phyloP scores from a whole-genome alignment of 2,888 invertebrate genomes.

The Nasonia oneida region DNA sequence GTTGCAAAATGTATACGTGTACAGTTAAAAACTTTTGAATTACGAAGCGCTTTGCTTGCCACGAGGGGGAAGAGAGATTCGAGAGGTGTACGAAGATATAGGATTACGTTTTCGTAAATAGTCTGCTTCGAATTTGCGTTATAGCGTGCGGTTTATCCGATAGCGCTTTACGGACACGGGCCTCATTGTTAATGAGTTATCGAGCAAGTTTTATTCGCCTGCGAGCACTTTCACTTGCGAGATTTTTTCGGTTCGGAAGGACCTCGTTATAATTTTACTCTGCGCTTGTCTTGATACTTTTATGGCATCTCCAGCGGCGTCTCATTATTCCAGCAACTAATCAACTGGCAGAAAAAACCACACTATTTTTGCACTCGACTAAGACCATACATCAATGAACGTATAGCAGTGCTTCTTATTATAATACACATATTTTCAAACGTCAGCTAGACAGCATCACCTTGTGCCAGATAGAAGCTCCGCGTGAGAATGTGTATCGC shows the following conservation, averaged over 20 bases:
- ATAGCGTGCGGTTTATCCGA: not conserved
- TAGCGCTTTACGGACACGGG: not conserved
- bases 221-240: constrained; percentile 24
- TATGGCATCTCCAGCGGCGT: not conserved
- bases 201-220: not conserved
- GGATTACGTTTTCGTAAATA: not conserved
- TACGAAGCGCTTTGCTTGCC: not conserved
- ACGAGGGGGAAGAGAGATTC: not conserved
- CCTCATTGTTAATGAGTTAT: constrained; percentile 27
- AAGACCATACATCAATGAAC: constrained; percentile 15
- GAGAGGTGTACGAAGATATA: not conserved
- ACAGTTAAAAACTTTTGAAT: constrained; percentile 22
- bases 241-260: not conserved
- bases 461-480: constrained; percentile 42
- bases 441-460: constrained; percentile 6
- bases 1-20: constrained; percentile 18
- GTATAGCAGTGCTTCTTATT: not conserved
- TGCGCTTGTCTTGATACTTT: not conserved
- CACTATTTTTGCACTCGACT: not conserved
- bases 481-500: not conserved
- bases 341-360: not conserved
- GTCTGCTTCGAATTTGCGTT: not conserved
- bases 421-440: constrained; percentile 5
- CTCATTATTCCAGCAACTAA: not conserved
- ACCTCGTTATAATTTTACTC: not conserved